Percentiles rank a stretch among this genome's conserved stretches.
These are phyloP conservation scores for Enteromius argenteus DNA, from an alignment of 2,797 vertebrate species.

Conservation along the genomic window DNA sequence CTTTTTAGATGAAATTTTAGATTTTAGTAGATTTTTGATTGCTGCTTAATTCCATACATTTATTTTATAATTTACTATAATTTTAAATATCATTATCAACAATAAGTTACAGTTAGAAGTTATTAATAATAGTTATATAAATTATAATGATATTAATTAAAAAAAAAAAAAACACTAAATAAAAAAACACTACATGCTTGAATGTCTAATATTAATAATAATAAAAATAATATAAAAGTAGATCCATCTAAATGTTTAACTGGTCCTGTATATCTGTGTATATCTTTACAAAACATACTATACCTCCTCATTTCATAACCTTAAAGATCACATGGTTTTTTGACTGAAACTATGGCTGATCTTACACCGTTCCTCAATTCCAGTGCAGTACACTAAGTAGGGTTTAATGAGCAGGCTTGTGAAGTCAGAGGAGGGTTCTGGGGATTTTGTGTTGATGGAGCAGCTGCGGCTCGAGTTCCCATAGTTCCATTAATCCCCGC, in stretches of 20 bases:
- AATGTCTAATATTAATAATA: background rate
- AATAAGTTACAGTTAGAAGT: background rate
- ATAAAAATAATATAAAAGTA: background rate
- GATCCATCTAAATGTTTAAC: background rate
- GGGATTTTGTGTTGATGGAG: conserved; percentile 57
- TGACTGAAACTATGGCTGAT: conserved; percentile 6
- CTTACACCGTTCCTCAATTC: conserved; percentile 11
- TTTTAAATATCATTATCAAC: background rate
- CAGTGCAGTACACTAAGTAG: conserved; percentile 16
- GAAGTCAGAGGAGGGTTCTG: conserved; percentile 39
- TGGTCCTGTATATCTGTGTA: background rate
- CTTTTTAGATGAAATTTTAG: background rate
- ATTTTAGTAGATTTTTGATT: too few relatives aligned
- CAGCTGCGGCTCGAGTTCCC: conserved; percentile 62
- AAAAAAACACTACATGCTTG: too few relatives aligned
- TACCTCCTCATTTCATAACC: background rate
- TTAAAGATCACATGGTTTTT: background rate
- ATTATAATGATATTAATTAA: too few relatives aligned
- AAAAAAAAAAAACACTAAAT: too few relatives aligned
- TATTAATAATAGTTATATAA: background rate
- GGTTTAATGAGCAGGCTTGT: conserved; percentile 24
- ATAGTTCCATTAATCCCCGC: conserved; percentile 57
- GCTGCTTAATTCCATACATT: background rate
- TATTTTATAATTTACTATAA: background rate
- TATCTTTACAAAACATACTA: background rate